Conservation (phyloP, 1,140 invertebrate species). For the Drosophila baimaii region DNA sequence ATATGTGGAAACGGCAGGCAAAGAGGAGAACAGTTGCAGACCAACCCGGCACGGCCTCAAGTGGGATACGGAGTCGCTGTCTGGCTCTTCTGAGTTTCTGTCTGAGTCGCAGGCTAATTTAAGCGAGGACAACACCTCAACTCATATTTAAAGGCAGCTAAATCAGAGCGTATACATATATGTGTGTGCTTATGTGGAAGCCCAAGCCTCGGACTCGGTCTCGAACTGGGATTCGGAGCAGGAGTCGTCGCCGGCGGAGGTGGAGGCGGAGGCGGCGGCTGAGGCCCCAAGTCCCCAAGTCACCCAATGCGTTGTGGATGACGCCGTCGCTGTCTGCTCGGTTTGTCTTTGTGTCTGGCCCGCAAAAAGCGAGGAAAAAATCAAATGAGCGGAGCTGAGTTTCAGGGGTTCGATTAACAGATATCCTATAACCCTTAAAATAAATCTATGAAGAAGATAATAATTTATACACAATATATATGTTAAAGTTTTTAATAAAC, state of each 20-base stretch:
- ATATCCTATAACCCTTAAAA: conserved; percentile 8
- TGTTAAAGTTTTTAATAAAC: neutral
- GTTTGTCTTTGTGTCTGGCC: conserved; percentile 79
- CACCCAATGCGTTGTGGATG: conserved; percentile 48
- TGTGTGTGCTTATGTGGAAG: conserved; percentile 61
- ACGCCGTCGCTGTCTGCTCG: conserved; percentile 57
- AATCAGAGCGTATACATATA: conserved; percentile 61
- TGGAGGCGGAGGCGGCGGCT: neutral
- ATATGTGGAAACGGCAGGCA: conserved; percentile 20
- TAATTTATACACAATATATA: neutral
- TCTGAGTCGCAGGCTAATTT: conserved; percentile 74
- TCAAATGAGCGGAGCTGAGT: conserved; percentile 2
- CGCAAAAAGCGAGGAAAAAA: conserved; percentile 50
- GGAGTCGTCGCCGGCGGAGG: conserved; percentile 10
- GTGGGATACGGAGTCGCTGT: conserved; percentile 25
- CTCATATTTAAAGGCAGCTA: conserved; percentile 83
- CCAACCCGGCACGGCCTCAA: conserved; percentile 15
- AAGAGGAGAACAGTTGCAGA: conserved; percentile 14
- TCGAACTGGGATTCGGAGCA: conserved; percentile 34
- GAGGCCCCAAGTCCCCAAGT: conserved; percentile 41
- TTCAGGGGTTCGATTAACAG: neutral
- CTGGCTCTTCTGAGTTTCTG: conserved; percentile 11
- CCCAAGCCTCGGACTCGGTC: conserved; percentile 27
- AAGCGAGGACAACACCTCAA: conserved; percentile 84
- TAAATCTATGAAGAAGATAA: too few relatives aligned